Evolutionary conservation across 2,888 invertebrate species (phyloP).

Genomic region (Ceriagrion tenellum): DNA sequence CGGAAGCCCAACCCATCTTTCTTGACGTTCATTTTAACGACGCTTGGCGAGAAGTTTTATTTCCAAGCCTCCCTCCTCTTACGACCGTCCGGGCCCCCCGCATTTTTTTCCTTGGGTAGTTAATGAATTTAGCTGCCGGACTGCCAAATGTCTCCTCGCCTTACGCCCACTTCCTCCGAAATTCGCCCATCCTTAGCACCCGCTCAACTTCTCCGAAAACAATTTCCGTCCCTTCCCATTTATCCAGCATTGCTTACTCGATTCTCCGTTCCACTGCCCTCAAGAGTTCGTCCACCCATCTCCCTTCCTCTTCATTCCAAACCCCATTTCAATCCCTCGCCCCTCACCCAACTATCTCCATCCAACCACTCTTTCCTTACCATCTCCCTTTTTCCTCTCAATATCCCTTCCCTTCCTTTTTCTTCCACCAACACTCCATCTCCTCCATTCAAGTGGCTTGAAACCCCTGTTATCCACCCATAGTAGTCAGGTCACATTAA

Average conservation of each 20-base stretch:
- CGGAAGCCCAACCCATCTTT: not conserved
- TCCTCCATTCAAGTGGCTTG: no score
- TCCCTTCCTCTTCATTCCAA: not conserved
- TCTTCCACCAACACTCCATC: no score
- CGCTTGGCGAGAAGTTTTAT: constrained; percentile 38
- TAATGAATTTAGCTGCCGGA: constrained; percentile 65
- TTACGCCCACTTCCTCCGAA: constrained; percentile 37
- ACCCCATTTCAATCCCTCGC: not conserved
- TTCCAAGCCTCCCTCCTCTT: constrained; percentile 33
- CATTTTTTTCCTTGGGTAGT: constrained; percentile 39
- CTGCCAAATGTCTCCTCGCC: constrained; percentile 12
- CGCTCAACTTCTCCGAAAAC: constrained; percentile 26
- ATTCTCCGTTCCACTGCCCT: not conserved
- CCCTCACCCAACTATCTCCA: not conserved
- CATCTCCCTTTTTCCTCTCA: not conserved
- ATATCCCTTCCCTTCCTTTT: no score
- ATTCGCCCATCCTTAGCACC: constrained; percentile 27
- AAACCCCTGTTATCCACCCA: no score
- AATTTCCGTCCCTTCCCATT: not conserved
- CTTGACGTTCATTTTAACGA: constrained; percentile 11
- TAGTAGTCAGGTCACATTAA: no score
- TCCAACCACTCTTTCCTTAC: not conserved
- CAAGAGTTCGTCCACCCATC: not conserved
- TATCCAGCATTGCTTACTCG: not conserved
- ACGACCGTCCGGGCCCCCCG: not conserved